Percentiles rank a stretch among this genome's conserved stretches.
Evolutionary conservation across 2,888 invertebrate species (phyloP).

Genomic region (Dasysyrphus albostriatus): DNA sequence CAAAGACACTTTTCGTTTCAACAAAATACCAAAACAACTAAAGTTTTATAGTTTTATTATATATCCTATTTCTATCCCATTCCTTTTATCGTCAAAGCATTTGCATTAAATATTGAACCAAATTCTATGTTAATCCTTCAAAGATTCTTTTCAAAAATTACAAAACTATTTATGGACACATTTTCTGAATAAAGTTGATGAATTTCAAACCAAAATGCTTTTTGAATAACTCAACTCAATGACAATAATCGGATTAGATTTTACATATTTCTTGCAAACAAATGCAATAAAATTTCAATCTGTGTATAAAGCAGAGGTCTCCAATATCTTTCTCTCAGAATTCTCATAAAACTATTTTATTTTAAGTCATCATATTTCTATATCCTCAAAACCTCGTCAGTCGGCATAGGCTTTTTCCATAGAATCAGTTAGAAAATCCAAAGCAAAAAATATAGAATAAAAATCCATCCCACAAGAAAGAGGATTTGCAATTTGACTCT

Average conservation of each 20-base stretch:
- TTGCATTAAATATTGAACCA: background rate
- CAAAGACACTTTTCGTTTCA: too few relatives aligned
- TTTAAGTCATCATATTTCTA: constrained; percentile 6
- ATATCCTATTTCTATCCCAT: too few relatives aligned
- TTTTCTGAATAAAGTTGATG: background rate
- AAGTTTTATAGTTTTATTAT: too few relatives aligned
- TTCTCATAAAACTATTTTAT: background rate
- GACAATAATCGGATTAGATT: background rate
- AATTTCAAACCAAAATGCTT: background rate
- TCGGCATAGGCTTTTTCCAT: background rate
- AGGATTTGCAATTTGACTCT: constrained; percentile 60
- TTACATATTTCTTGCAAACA: background rate
- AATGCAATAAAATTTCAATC: constrained; percentile 4
- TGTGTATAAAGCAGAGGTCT: background rate
- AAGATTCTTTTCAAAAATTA: background rate
- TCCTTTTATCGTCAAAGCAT: too few relatives aligned
- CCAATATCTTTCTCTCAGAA: constrained; percentile 3
- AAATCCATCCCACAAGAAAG: constrained; percentile 4
- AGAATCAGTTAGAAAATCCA: background rate
- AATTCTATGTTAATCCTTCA: background rate
- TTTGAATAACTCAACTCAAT: background rate
- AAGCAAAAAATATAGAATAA: background rate
- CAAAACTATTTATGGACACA: background rate
- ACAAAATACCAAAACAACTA: too few relatives aligned
- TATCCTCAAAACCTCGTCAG: background rate